Evolutionary conservation across 2,113 vertebrate species (phyloP).

Genomic region (Psephotus haematonotus): DNA sequence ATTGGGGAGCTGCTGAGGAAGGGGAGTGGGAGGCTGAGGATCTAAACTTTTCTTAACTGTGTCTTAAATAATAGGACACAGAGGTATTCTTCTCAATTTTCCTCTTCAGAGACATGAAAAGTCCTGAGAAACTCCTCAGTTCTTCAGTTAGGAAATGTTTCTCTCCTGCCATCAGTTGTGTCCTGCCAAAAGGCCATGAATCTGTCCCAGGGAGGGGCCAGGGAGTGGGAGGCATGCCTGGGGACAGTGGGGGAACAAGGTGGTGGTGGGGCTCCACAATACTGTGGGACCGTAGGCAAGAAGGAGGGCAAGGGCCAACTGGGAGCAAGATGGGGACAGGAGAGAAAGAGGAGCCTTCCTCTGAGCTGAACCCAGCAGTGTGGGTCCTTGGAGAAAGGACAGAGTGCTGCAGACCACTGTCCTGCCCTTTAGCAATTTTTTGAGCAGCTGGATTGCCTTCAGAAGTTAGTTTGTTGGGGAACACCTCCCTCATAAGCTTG

Average conservation of each 20-base stretch:
- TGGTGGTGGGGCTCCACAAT: accelerated
- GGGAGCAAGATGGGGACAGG: accelerated
- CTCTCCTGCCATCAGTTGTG: background rate
- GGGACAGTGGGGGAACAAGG: background rate
- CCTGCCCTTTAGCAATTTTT: background rate
- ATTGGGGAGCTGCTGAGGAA: background rate
- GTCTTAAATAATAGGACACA: background rate
- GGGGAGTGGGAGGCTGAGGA: background rate
- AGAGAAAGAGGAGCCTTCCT: background rate
- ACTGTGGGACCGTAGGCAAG: accelerated
- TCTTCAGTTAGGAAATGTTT: background rate
- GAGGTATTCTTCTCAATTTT: background rate
- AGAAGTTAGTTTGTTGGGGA: background rate
- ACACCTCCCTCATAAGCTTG: background rate
- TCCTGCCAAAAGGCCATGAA: background rate
- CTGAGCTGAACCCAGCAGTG: background rate
- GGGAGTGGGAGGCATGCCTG: background rate
- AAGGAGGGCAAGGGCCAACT: background rate
- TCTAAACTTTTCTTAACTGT: background rate
- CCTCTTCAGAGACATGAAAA: background rate
- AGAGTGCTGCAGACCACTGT: background rate
- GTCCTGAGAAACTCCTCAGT: background rate
- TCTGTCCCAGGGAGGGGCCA: background rate
- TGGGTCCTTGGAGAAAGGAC: accelerated
- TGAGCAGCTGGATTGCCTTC: background rate